phyloP scores from a whole-genome alignment of 2,113 vertebrate species.

The Phaethon lepturus region DNA sequence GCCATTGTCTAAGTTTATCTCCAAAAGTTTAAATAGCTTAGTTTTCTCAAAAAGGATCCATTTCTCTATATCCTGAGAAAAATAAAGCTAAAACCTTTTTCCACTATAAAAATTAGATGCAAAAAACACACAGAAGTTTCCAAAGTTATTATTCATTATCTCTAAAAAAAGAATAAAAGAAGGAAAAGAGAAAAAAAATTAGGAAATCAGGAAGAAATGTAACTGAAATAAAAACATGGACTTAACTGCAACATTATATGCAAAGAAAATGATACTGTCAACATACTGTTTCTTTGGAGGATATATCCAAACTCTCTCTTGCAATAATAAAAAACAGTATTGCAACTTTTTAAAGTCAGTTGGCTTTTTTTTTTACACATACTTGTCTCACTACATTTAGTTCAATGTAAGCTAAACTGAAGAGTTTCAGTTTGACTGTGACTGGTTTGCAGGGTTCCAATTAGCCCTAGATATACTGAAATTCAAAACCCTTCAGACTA shows the following conservation, averaged over 20 bases:
- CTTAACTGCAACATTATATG: background rate
- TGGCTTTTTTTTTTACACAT: background rate
- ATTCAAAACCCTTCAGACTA: background rate
- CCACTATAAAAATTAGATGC: background rate
- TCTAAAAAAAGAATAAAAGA: background rate
- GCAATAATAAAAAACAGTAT: background rate
- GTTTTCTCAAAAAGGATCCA: background rate
- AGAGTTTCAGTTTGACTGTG: background rate
- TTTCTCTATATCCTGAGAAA: background rate
- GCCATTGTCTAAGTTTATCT: background rate
- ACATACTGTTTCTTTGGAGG: background rate
- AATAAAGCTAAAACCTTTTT: background rate
- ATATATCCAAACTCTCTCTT: background rate
- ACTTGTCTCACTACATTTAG: background rate
- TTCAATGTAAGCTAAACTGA: background rate
- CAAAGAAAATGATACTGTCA: background rate
- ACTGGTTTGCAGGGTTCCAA: background rate
- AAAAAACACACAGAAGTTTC: background rate
- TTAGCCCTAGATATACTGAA: background rate
- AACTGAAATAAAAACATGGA: background rate
- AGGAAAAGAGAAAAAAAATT: background rate
- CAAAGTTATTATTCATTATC: background rate
- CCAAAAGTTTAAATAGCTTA: background rate
- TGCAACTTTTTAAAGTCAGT: background rate
- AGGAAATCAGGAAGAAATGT: background rate